A percentile compares a stretch with the other conserved stretches of the same genome.
phyloP scores from a whole-genome alignment of 1,140 invertebrate genomes.

The Ceratosolen solmsi region DNA sequence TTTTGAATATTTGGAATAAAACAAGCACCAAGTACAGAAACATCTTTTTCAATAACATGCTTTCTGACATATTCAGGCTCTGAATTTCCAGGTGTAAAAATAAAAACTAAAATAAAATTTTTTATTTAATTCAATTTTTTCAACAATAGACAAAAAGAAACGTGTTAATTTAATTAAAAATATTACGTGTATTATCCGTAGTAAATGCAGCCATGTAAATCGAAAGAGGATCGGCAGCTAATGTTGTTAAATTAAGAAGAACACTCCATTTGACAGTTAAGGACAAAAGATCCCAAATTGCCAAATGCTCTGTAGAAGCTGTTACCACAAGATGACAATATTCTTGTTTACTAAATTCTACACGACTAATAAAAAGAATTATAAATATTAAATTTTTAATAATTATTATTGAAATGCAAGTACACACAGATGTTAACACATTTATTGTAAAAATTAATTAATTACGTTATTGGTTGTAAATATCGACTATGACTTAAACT shows the following conservation, averaged over 20 bases:
- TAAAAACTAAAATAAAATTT: constrained; percentile 72
- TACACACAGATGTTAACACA: not conserved
- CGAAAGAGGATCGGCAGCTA: constrained; percentile 77
- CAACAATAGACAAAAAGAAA: not conserved
- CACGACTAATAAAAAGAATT: constrained; percentile 67
- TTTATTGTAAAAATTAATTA: not conserved
- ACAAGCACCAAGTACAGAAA: constrained; percentile 69
- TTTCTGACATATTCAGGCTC: constrained; percentile 73
- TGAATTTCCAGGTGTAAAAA: constrained; percentile 77
- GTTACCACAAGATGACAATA: constrained; percentile 79
- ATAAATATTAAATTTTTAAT: not conserved
- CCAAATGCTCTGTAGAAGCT: constrained; percentile 75
- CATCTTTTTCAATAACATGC: constrained; percentile 69
- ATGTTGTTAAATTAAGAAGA: constrained; percentile 71
- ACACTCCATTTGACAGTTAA: constrained; percentile 78
- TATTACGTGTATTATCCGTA: constrained; percentile 76
- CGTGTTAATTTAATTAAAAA: not conserved
- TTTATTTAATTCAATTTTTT: not conserved
- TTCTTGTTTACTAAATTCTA: constrained; percentile 79
- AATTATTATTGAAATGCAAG: not conserved
- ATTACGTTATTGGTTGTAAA: constrained; percentile 65
- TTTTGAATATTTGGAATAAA: constrained; percentile 74
- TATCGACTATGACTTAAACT: constrained; percentile 65
- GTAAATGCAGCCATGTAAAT: constrained; percentile 81
- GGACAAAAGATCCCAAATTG: constrained; percentile 83